Conservation (phyloP, 2,113 vertebrate species). For the rabbit (Oryctolagus cuniculus) region DNA sequence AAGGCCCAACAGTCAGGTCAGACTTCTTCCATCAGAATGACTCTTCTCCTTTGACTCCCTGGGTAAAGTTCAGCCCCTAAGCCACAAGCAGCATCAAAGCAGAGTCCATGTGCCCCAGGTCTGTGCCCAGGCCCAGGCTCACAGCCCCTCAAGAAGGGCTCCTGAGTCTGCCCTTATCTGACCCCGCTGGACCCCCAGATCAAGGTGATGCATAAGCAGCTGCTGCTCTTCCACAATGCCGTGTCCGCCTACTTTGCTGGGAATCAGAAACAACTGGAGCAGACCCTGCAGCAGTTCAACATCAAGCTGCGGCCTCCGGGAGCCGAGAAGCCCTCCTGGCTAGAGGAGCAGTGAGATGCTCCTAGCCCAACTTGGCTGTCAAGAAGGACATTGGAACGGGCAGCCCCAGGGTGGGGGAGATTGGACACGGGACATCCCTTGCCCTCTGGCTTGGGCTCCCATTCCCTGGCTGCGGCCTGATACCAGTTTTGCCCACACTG, state of each 20-base stretch:
- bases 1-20: conserved; percentile 6
- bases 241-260: conserved; percentile 98
- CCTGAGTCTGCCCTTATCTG: conserved; percentile 73
- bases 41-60: conserved; percentile 57
- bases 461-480: conserved; percentile 66
- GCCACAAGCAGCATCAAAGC: conserved; percentile 45
- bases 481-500: conserved; percentile 67
- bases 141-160: conserved; percentile 29
- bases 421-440: conserved; percentile 72
- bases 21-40: conserved; percentile 46
- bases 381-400: conserved; percentile 68
- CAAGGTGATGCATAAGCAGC: conserved; percentile 99
- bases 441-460: conserved; percentile 76
- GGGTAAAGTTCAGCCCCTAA: conserved; percentile 13
- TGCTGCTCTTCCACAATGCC: conserved; percentile 98
- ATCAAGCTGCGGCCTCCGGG: conserved; percentile 95
- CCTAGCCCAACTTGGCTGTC: conserved; percentile 61
- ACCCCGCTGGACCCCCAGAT: conserved; percentile 89
- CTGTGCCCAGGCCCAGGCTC: conserved; percentile 19
- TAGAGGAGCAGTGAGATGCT: conserved; percentile 95
- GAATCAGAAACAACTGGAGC: conserved; percentile 98
- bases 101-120: conserved; percentile 3
- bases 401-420: conserved; percentile 71
- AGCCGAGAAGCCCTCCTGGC: conserved; percentile 97
- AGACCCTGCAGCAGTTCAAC: conserved; percentile 98